Evolutionary conservation across 1,140 invertebrate genomes (phyloP), one percentile per base, ranked within the genome.

Genomic region (Ceratina japonica): DNA sequence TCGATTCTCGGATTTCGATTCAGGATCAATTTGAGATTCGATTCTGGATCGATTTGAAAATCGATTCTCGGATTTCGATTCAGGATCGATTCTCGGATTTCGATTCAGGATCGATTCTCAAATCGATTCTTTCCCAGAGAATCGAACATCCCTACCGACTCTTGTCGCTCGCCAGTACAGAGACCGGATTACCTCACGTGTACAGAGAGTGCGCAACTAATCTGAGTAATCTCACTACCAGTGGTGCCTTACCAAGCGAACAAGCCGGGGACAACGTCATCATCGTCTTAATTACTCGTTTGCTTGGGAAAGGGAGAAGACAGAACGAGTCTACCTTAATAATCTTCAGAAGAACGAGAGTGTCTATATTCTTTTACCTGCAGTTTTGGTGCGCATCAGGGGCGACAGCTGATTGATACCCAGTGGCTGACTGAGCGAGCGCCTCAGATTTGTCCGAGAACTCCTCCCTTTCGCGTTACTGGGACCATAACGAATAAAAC

Each of bases 381-480:
- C 81, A 79, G 92, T 92, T 92, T 93, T 94, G 44, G 92, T 91
- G 81, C 93, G 89, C 92, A 94, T 93, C 64, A 94, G 81, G 16
- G 94, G 93, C 64, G 94, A 94, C 63, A 94, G 90, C 89, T 94
- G 94, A 89, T 96, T 95, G 78, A 96, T 93, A 83, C 95, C 95
- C 80, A 95, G 93, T 66, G 95, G 95, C 86, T 96, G 95, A 87
- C 95, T 96, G 22, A 96, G 92, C 7, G 95, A 96, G 49, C 95
- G 91, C 75, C 94, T 93, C 73, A 96, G 91, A 86, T 94, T 93
- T 56, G 94, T 93, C 88, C 93, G 91, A 80, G 91, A 93, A 84
- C 92, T 92, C 91, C 89, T 91, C 92, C 89, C 92, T 92, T 90
- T 91, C 87, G 86, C 87, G 91, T 91, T 91, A 91, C 91, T 92